Percentiles rank a stretch among this genome's conserved stretches.
These are phyloP conservation scores for Grapholita molesta DNA, from an alignment of 1,140 invertebrate genomes.

Conservation along the genomic window DNA sequence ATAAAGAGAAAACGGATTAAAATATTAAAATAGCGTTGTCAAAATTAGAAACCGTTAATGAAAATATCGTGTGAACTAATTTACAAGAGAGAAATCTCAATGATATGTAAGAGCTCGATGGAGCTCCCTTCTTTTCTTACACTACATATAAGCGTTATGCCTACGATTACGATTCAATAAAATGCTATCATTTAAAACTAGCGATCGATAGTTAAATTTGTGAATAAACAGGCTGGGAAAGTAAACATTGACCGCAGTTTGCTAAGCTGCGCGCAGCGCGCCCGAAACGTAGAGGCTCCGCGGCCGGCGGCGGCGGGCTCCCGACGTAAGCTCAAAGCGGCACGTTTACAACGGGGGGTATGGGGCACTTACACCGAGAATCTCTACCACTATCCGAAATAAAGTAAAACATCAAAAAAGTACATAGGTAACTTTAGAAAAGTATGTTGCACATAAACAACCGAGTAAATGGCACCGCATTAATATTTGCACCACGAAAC, in stretches of 20 bases:
- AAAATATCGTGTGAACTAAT: slow-evolving; percentile 53
- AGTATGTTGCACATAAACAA: slow-evolving; percentile 59
- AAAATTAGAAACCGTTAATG: slow-evolving; percentile 54
- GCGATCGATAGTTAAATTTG: slow-evolving; percentile 50
- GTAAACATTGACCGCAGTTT: slow-evolving; percentile 34
- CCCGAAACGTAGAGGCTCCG: not conserved
- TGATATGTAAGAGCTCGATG: slow-evolving; percentile 76
- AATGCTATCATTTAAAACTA: slow-evolving; percentile 59
- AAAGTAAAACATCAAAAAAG: slow-evolving; percentile 29
- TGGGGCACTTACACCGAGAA: slow-evolving; percentile 2
- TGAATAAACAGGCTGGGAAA: slow-evolving; percentile 36
- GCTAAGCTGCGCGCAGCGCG: slow-evolving; percentile 32
- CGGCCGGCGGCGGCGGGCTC: no score
- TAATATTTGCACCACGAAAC: slow-evolving; percentile 60
- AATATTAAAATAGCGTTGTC: slow-evolving; percentile 59
- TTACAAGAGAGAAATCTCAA: slow-evolving; percentile 75
- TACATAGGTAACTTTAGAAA: slow-evolving; percentile 52
- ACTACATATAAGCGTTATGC: slow-evolving; percentile 70
- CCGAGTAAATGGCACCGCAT: slow-evolving; percentile 67
- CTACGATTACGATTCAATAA: slow-evolving; percentile 63
- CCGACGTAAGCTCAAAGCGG: slow-evolving; percentile 2
- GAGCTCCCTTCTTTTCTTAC: slow-evolving; percentile 65
- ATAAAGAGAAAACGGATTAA: slow-evolving; percentile 45
- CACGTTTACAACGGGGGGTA: not conserved
- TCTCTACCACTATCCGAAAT: slow-evolving; percentile 31